phyloP scores from a whole-genome alignment of 1,140 invertebrate genomes.

The Propsilocerus akamusi region DNA sequence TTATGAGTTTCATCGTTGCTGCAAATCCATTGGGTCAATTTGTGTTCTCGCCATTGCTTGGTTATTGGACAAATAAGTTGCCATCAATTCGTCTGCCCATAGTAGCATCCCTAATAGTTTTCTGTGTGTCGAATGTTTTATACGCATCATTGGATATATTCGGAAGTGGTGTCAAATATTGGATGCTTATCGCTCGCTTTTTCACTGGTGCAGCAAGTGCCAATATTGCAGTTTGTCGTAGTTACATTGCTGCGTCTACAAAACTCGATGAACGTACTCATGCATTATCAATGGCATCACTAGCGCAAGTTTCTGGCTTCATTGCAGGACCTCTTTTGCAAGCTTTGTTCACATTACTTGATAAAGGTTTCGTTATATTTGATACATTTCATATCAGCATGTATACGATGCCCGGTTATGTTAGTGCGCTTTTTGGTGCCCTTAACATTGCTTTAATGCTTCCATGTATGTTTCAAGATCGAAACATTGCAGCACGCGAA shows the following conservation, averaged over 20 bases:
- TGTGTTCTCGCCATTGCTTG: constrained; percentile 69
- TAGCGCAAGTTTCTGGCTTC: constrained; percentile 76
- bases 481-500: constrained; percentile 53
- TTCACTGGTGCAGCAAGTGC: constrained; percentile 61
- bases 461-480: constrained; percentile 44
- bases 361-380: constrained; percentile 34
- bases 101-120: constrained; percentile 51
- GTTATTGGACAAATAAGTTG: constrained; percentile 66
- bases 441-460: constrained; percentile 58
- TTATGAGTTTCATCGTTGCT: constrained; percentile 69
- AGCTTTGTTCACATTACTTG: constrained; percentile 51
- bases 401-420: constrained; percentile 75
- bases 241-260: constrained; percentile 76
- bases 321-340: constrained; percentile 68
- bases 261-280: constrained; percentile 57
- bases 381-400: constrained; percentile 45
- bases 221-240: constrained; percentile 68
- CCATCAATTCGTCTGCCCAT: constrained; percentile 51
- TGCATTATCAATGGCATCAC: constrained; percentile 66
- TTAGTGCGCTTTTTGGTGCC: constrained; percentile 56
- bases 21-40: constrained; percentile 78
- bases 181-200: constrained; percentile 58
- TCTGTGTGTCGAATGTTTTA: constrained; percentile 52
- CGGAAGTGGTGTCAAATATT: constrained; percentile 34
- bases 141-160: constrained; percentile 63